A percentile compares a stretch with the other conserved stretches of the same genome.
Conservation (phyloP, 1,140 invertebrate species). For the Scylla paramamosain region DNA sequence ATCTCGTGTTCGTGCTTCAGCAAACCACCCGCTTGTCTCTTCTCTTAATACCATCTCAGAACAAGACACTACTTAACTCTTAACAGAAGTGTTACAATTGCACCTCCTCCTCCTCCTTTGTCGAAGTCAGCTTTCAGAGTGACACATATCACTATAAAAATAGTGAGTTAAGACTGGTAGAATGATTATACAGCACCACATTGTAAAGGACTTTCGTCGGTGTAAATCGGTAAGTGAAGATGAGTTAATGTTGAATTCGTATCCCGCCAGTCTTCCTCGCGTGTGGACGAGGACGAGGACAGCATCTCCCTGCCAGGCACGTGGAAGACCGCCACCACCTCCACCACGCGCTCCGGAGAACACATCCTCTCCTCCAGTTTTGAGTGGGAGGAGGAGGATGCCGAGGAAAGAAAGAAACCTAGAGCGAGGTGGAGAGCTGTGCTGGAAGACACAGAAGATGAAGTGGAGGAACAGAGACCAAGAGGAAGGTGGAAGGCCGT, state of each 20-base stretch:
- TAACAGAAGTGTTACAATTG: too few relatives aligned
- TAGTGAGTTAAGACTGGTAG: too few relatives aligned
- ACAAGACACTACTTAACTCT: too few relatives aligned
- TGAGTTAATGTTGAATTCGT: neutral
- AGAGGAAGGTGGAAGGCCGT: slow-evolving; percentile 33
- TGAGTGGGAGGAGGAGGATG: slow-evolving; percentile 67
- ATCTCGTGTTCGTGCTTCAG: too few relatives aligned
- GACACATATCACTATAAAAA: too few relatives aligned
- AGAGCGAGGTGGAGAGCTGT: slow-evolving; percentile 56
- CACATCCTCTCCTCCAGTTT: slow-evolving; percentile 69
- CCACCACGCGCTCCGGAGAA: slow-evolving; percentile 60
- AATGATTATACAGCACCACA: too few relatives aligned
- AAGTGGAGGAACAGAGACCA: neutral
- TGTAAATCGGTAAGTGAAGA: too few relatives aligned
- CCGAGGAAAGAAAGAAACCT: slow-evolving; percentile 57
- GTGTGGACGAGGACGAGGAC: slow-evolving; percentile 67
- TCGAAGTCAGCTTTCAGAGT: too few relatives aligned
- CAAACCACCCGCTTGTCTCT: too few relatives aligned
- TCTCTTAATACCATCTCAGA: too few relatives aligned
- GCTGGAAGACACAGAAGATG: slow-evolving; percentile 49
- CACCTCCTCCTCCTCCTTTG: too few relatives aligned
- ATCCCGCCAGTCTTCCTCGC: slow-evolving; percentile 48
- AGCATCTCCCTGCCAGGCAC: slow-evolving; percentile 63
- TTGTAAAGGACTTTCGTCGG: too few relatives aligned
- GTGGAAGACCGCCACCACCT: slow-evolving; percentile 63